Evolutionary conservation across 92 coral and sea anemone genomes (phyloP), one percentile per base, ranked within the genome.

Genomic region (Actinostola sp.): DNA sequence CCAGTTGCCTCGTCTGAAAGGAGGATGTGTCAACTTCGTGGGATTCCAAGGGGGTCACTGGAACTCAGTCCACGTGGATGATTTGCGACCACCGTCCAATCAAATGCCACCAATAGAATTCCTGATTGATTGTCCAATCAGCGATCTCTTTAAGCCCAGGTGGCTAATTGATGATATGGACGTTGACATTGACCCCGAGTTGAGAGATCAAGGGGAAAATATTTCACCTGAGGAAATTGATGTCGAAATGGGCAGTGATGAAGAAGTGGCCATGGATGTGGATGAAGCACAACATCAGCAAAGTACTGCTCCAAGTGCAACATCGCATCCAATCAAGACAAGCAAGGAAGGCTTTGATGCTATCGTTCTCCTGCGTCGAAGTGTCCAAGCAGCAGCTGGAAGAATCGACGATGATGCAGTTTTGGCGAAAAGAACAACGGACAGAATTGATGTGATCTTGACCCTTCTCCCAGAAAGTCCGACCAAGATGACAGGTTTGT

Each of bases 331-430:
- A 20, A 28, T 17, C 27, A 38, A 53, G 23, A 49, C 41, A 5
- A 67, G 59, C 15, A 15, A 67, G 27, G 39, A 28, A 28, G 28
- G 32, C 5, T 30, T 68, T 5, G 67, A 75, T 25, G 60, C 80
- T 6, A 48, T 63, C 25, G 80, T 59, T 19, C 48, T 75, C 13
- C 36, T 85, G 29, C 79, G 77, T 30, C 84, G 79, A 38, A 83
- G 97, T 50, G 80, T 91, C 5, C 97, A 87, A 49, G 84, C 85
- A 27, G 96, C 96, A 10, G 89, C 92, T 1, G 79, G 89, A 59
- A 75, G 89, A 41, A 57, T 91, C 12, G 84, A 75, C 27, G 97
- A 91, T 73, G 89, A 83, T 24, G 60, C 85, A 67, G 73, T 77
- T 11, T 71, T 77, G 56, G 73, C 76, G 7, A 67, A 57, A 41